Evolutionary conservation across 2,113 vertebrate genomes (phyloP).

Genomic region (Nibea coibor): DNA sequence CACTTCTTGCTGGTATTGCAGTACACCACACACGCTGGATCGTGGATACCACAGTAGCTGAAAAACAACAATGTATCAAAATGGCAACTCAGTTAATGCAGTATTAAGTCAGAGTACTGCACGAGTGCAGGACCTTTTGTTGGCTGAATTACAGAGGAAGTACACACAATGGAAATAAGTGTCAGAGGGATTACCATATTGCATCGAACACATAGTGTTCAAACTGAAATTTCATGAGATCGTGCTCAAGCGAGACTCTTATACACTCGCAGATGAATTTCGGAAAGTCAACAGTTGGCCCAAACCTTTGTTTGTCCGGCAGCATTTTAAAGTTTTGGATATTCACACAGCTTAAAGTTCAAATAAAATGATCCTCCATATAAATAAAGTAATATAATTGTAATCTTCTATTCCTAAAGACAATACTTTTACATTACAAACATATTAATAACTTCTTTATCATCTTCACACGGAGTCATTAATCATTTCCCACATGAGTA

Average conservation of each 20-base stretch:
- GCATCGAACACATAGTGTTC: not conserved
- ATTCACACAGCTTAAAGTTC: not conserved
- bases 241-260: too few relatives aligned
- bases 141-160: not conserved
- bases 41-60: slow-evolving; percentile 98
- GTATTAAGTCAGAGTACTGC: not conserved
- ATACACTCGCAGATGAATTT: not conserved
- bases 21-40: slow-evolving; percentile 98
- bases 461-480: not conserved
- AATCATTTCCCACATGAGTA: not conserved
- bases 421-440: not conserved
- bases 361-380: not conserved
- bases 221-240: not conserved
- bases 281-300: not conserved
- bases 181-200: not conserved
- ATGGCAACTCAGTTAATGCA: not conserved
- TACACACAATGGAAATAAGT: not conserved
- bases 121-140: fast-evolving
- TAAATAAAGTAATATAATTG: not conserved
- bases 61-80: slow-evolving; percentile 37
- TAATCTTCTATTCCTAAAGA: not conserved
- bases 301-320: too few relatives aligned
- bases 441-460: not conserved
- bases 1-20: slow-evolving; percentile 99
- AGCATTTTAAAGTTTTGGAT: not conserved